These are phyloP conservation scores for Corythoichthys intestinalis DNA, from an alignment of 2,113 vertebrate species.

Conservation along the genomic window DNA sequence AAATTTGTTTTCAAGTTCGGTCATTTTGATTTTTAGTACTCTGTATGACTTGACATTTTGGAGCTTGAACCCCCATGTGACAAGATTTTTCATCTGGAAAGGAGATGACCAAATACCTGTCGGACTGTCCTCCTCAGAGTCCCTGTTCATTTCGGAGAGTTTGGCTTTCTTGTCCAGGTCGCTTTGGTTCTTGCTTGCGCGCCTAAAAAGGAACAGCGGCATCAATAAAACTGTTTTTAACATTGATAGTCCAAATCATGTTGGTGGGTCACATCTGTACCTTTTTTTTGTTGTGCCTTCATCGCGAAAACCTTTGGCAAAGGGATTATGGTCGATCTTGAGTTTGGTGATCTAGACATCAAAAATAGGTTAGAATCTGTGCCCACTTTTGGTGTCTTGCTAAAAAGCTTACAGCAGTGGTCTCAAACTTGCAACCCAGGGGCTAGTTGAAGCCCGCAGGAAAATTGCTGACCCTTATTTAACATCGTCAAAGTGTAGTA, in stretches of 20 bases:
- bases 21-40: too few species aligned
- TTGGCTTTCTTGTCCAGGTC: constrained; percentile 59
- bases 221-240: neutral
- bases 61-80: neutral
- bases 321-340: constrained; percentile 90
- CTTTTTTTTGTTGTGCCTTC: constrained; percentile 81
- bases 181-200: constrained; percentile 55
- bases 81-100: neutral
- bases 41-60: too few species aligned
- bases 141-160: constrained; percentile 37
- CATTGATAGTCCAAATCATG: neutral
- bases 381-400: neutral
- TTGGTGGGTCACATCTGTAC: constrained; percentile 48
- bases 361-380: neutral
- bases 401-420: neutral
- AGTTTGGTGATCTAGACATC: constrained; percentile 81
- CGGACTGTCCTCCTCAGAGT: constrained; percentile 60
- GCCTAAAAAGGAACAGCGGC: constrained; percentile 21
- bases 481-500: too few species aligned
- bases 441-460: too few species aligned
- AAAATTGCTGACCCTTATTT: too few species aligned
- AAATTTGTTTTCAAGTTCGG: too few species aligned
- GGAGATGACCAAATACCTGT: constrained; percentile 45
- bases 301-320: constrained; percentile 89
- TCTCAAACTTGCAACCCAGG: too few species aligned